These are phyloP conservation scores for Napeogenes sylphis DNA, from an alignment of 2,888 invertebrate genomes.

Conservation along the genomic window DNA sequence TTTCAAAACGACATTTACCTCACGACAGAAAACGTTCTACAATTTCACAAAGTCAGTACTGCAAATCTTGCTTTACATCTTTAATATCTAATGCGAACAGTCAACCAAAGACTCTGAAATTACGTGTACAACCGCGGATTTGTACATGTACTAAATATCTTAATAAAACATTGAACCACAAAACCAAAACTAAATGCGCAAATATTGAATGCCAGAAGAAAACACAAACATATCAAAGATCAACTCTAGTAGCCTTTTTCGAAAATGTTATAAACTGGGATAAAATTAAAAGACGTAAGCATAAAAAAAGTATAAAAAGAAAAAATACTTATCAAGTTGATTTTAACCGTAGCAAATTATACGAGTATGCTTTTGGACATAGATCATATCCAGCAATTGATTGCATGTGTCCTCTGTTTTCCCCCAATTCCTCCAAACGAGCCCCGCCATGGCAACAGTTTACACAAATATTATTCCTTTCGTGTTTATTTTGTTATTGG, in stretches of 20 bases:
- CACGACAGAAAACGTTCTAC: too few species aligned
- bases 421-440: slow-evolving; percentile 16
- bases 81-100: too few species aligned
- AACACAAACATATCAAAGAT: neutral
- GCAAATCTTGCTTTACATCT: too few species aligned
- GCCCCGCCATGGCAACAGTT: slow-evolving; percentile 19
- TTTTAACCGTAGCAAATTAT: slow-evolving; percentile 15
- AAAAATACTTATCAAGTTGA: slow-evolving; percentile 1
- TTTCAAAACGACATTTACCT: too few species aligned
- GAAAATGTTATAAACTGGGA: neutral
- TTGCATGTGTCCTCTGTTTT: slow-evolving; percentile 13
- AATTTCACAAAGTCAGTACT: too few species aligned
- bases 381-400: slow-evolving; percentile 9
- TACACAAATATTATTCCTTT: slow-evolving; percentile 15
- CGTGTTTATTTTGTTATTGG: slow-evolving; percentile 21
- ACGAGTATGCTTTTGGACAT: slow-evolving; percentile 15
- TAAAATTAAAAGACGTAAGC: neutral
- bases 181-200: neutral
- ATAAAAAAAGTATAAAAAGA: slow-evolving; percentile 1
- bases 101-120: too few species aligned
- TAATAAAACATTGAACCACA: neutral
- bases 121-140: neutral
- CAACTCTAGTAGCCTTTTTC: neutral
- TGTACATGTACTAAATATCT: slow-evolving; percentile 2
- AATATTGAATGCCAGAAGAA: neutral